These are phyloP conservation scores for Zeuzera pyrina DNA, from an alignment of 2,888 invertebrate genomes.

Conservation along the genomic window DNA sequence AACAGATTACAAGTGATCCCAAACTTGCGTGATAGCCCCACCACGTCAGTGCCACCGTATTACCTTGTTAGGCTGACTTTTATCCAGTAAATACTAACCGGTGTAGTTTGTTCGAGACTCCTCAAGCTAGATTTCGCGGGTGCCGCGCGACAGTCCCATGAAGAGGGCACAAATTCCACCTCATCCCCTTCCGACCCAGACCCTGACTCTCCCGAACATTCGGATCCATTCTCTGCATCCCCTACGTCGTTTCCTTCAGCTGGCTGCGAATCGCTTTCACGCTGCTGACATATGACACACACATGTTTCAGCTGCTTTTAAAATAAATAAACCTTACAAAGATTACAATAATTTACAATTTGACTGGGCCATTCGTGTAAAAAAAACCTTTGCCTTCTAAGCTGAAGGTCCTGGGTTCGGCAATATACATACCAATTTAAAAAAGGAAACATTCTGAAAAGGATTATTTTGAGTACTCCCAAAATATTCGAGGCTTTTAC, in stretches of 20 bases:
- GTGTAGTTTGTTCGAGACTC: slow-evolving; percentile 43
- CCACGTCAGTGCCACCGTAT: no score
- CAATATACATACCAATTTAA: no score
- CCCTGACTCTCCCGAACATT: slow-evolving; percentile 39
- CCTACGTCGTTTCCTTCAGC: slow-evolving; percentile 15
- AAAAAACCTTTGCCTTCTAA: no score
- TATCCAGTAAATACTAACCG: slow-evolving; percentile 28
- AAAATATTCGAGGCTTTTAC: no score
- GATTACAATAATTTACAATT: no score
- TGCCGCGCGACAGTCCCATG: slow-evolving; percentile 84
- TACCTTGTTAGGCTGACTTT: no score
- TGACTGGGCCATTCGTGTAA: no score
- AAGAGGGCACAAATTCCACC: slow-evolving; percentile 84
- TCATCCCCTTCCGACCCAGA: slow-evolving; percentile 74
- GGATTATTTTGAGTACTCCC: no score
- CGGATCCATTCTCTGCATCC: slow-evolving; percentile 14
- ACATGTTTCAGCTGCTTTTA: slow-evolving; percentile 40
- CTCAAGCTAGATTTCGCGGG: slow-evolving; percentile 82
- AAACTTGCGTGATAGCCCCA: no score
- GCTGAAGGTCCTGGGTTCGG: no score
- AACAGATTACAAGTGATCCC: no score
- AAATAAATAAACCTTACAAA: not conserved
- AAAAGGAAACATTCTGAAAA: no score
- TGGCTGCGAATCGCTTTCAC: slow-evolving; percentile 13
- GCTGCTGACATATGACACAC: slow-evolving; percentile 27